Base-by-base conservation (phyloP, 2,113 vertebrate genomes). In the Barnardius zonarius region DNA sequence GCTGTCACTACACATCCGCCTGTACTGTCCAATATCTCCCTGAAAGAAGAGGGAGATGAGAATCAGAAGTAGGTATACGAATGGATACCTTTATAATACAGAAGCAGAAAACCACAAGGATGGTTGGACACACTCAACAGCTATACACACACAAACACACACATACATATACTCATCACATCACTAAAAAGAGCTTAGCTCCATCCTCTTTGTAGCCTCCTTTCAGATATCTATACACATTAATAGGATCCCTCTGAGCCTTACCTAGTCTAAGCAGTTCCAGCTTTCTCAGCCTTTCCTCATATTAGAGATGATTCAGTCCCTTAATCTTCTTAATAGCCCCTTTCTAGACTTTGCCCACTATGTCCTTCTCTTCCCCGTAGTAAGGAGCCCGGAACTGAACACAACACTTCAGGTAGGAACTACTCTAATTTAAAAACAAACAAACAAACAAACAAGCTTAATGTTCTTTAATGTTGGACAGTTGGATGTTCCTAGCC, bases 281-380 rank as follows among this genome's bases (percentile, higher is more conserved):
- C 17, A 67, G 23, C 17, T 59, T 5, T 62, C 66, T 51, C 70
- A 88, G 18, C 7, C 14, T 75, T 83, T 79, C 17, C 11, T 20
- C 7, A 25, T 35, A 25, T 24, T 5, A 74, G 19, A 70, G 17
- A 48, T 46, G 8, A 3, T 82, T 8, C 33, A 74, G 35, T 51
- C 51, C 41, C 61, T 66, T n/a, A 41, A 18, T 35, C 12, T 77
- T 81, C 37, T 79, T 55, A 37, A 68, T 27, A 35, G 3, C 1
- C 11, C 7, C 8, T 90, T 41, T 46, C 11, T 46, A 33, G 28
- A n/a, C 54, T 61, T 5, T n/a, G 3, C 51, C 44, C 19, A 28
- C 7, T 30, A 62, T 0, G 0, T 33, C 19, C 3, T 5, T 37
- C 8, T 80, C 17, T 66, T 28, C 44, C 52, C 55, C 61, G 13